Base-by-base conservation (phyloP, 2,113 vertebrate species). In the Seriola aureovittata region DNA sequence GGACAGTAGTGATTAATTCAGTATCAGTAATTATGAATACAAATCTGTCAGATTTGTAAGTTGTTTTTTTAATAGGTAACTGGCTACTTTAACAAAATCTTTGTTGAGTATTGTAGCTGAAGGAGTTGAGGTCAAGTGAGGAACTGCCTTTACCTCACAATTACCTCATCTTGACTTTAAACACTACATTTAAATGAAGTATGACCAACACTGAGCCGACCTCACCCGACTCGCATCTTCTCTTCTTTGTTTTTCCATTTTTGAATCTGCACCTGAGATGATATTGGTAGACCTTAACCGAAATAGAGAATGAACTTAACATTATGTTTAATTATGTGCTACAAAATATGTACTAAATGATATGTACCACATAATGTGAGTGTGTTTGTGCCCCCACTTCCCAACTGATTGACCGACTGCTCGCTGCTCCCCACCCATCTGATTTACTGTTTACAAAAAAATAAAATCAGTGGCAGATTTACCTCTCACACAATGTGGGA, bases 181-280 rank as follows among this genome's bases (percentile, higher is more conserved):
- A 65, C 29, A 78, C 78, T 38, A 19, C 77, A 75, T 67, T 78
- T 74, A 71, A 62, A 74, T 74, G 2, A 71, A 62, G 75, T 62
- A n/a, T 36, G 44, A 40, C 23, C 40, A 42, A 42, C 40, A 42
- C 40, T 42, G 40, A 9, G 40, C 7, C 40, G 8, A 62, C 2
- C 70, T 54, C 9, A 40, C 12, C 11, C 13, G 6, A 32, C 17
- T 17, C 38, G 8, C n/a, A 42, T 48, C 8, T 11, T 60, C 19
- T 38, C n/a, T n/a, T 12, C 0, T 34, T 58, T 19, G 23, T 55
- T 60, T 40, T 46, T 29, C 14, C 32, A 48, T 63, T 11, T 62
- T 92, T 63, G 1, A 29, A 14, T 48, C 46, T 48, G 46, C 13
- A 48, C 14, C 46, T 48, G 46, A 16, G 46, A 48, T 52, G 17